Evolutionary conservation across 2,797 vertebrate species (phyloP), one percentile per base, ranked within the genome.

Genomic region (Micrastur ruficollis): DNA sequence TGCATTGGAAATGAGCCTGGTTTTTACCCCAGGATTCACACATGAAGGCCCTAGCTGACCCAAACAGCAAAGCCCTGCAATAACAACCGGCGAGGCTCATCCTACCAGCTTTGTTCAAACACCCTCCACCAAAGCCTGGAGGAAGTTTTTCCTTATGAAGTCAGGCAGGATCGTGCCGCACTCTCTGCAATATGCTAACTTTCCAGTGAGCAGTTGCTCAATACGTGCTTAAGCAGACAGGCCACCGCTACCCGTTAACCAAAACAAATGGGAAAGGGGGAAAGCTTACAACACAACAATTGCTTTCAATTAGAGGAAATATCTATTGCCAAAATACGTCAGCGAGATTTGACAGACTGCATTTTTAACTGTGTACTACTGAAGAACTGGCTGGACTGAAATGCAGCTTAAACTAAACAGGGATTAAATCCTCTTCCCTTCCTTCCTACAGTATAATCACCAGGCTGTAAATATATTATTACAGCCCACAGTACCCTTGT

Each of bases 261-360:
- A 72, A 92, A 93, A 95, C 70, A 94, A 95, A 95, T 70, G 88
- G 65, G 59, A 79, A 84, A 79, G 81, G 73, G 63, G 46, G 80
- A 83, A 89, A 90, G 86, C 85, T 93, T 85, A 84, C 94, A 95
- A 59, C 68, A 75, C 76, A 90, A 82, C 81, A 89, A 95, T 95
- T 96, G 91, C 92, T 96, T 91, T 93, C 94, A 94, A 96, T 96
- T 97, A 95, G 80, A 89, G 88, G 73, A 89, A 93, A 81, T 73
- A 72, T 76, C 89, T 86, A 59, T 76, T 94, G 81, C 92, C 94
- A 95, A 87, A 96, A 78, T 67, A 90, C 95, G 92, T 89, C 93
- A 76, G 83, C 3, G 3, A 65, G 87, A 90, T 94, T 75, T 89
- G 68, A 96, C 66, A 92, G 87, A 63, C 87, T 79, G 42, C 67